Percentiles rank a stretch among this genome's conserved stretches.
phyloP scores from a whole-genome alignment of 2,888 invertebrate genomes.

The Andrena haemorrhoa region DNA sequence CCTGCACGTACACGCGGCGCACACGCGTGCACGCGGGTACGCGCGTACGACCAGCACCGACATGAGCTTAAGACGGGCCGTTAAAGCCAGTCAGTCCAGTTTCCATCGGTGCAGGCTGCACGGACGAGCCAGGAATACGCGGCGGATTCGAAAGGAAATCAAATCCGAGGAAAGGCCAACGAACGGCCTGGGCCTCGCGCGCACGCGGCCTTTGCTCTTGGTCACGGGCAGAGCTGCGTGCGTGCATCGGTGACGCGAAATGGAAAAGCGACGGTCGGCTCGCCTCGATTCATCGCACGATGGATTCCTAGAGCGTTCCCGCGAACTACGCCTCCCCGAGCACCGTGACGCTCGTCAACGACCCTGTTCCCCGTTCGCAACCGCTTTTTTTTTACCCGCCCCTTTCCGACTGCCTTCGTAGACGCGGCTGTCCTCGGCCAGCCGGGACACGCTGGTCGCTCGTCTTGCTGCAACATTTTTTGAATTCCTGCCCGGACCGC shows the following conservation, averaged over 20 bases:
- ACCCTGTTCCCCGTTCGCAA: conserved; percentile 15
- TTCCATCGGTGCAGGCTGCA: conserved; percentile 70
- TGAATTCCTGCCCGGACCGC: conserved; percentile 11
- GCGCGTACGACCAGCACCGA: conserved; percentile 59
- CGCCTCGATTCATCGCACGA: conserved; percentile 39
- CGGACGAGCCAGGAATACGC: conserved; percentile 70
- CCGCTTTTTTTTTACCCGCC: conserved; percentile 58
- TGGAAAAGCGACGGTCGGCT: conserved; percentile 42
- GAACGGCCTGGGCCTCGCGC: conserved; percentile 62
- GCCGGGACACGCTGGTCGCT: background rate
- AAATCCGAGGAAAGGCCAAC: conserved; percentile 76
- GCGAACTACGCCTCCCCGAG: conserved; percentile 21
- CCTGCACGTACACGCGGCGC: conserved; percentile 19
- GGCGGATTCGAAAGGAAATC: conserved; percentile 74
- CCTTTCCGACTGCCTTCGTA: conserved; percentile 6
- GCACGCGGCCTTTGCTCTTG: conserved; percentile 13
- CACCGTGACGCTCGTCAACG: conserved; percentile 34
- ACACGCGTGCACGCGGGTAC: background rate
- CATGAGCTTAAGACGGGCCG: conserved; percentile 69
- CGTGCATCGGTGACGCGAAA: conserved; percentile 21
- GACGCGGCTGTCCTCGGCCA: background rate
- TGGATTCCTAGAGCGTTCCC: conserved; percentile 52
- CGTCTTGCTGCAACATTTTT: conserved; percentile 22
- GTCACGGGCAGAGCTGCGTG: background rate
- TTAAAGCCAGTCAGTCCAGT: conserved; percentile 80